Evolutionary conservation across 2,113 vertebrate genomes (phyloP), one percentile per base, ranked within the genome.

Genomic region (Microtus pennsylvanicus): DNA sequence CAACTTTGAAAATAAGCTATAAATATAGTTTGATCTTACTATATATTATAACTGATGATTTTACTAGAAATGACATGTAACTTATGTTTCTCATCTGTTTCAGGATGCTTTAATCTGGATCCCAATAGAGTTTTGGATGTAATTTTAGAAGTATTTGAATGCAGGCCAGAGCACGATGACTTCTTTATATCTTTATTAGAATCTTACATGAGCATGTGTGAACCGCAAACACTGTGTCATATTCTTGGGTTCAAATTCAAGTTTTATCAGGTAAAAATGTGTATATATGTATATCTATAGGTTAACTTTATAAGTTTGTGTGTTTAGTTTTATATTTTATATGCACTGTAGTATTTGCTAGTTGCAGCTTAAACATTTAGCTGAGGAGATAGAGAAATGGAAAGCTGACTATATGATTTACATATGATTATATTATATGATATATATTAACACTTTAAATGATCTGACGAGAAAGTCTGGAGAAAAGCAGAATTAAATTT

Each of bases 221-320:
- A 99, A 97, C 99, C 99, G 86, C 99, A 99, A 98, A 99, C 99
- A 93, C 99, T 99, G 58, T 99, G 99, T 98, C 99, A 99, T 98
- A 99, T 99, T 97, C 99, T 99, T 96, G 99, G 99, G 75, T 99
- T 99, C 98, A 99, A 99, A 97, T 99, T 99, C 98, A 99, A 99
- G 98, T 99, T 99, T 98, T 99, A 99, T 97, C 99, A 99, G 99
- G 99, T 99, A 98, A 98, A 96, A 78, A 86, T 72, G 2, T 82
- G 13, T 87, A 17, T 86, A 7, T 70, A 22, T 89, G 26, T 61
- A 12, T 86, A n/a, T 69, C 7, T 65, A 61, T 74, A 58, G 67
- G 55, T 91, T 91, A 91, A 89, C 86, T 45, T 96, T 61, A 80
- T 93, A 55, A 67, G 96, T 95, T 94, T 92, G 35, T 96, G 17